A percentile compares a stretch with the other conserved stretches of the same genome.
These are phyloP conservation scores for Porites divaricata DNA, from an alignment of 92 coral and sea anemone genomes.

Conservation along the genomic window DNA sequence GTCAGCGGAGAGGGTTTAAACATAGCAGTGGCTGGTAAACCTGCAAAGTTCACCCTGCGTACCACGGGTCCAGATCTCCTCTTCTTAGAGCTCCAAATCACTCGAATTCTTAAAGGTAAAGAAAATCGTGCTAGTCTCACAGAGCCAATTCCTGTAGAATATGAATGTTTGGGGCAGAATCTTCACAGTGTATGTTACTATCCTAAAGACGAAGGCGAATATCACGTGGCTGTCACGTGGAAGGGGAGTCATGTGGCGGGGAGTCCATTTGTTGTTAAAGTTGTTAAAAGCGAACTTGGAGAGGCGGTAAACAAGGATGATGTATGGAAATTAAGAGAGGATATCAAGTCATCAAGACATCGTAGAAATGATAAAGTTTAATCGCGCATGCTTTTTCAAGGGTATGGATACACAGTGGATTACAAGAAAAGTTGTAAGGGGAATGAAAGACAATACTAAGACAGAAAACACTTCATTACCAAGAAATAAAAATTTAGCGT, in stretches of 20 bases:
- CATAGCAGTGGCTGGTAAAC: slow-evolving; percentile 67
- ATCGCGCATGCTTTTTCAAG: not conserved
- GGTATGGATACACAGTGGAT: not conserved
- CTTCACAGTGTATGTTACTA: slow-evolving; percentile 76
- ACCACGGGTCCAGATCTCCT: slow-evolving; percentile 84
- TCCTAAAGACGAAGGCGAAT: slow-evolving; percentile 79
- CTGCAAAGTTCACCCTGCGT: slow-evolving; percentile 76
- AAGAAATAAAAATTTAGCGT: too few relatives aligned
- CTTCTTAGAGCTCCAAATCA: slow-evolving; percentile 77
- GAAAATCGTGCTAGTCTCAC: slow-evolving; percentile 48
- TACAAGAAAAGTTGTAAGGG: too few relatives aligned
- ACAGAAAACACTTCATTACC: too few relatives aligned
- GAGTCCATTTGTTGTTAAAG: slow-evolving; percentile 84
- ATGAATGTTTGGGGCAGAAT: slow-evolving; percentile 82
- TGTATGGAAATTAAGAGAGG: slow-evolving; percentile 67
- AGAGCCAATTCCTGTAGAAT: slow-evolving; percentile 74
- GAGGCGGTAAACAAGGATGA: slow-evolving; percentile 38
- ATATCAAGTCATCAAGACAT: slow-evolving; percentile 28
- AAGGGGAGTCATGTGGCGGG: slow-evolving; percentile 86
- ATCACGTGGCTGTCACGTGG: slow-evolving; percentile 83
- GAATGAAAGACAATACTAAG: too few relatives aligned
- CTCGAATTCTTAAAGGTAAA: slow-evolving; percentile 59
- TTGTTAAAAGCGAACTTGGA: slow-evolving; percentile 38
- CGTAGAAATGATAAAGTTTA: slow-evolving; percentile 17
- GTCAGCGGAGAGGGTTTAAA: slow-evolving; percentile 86